These are phyloP conservation scores for Mastomys coucha DNA, from an alignment of 2,113 vertebrate genomes.

Conservation along the genomic window DNA sequence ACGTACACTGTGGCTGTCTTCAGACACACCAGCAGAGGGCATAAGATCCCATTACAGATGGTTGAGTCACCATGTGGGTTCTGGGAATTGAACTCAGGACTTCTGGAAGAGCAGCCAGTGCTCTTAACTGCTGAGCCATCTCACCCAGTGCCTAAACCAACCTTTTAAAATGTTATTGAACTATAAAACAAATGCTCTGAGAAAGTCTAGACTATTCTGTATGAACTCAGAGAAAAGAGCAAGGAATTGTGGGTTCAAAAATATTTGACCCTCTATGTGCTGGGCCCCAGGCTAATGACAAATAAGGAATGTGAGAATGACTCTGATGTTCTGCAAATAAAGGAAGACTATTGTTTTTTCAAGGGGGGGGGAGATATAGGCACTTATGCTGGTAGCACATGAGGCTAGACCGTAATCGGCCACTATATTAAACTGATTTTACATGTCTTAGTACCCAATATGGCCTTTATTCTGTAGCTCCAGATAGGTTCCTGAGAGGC, in stretches of 20 bases:
- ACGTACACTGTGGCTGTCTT: too few relatives aligned
- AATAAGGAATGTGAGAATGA: not conserved
- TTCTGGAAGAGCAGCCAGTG: too few relatives aligned
- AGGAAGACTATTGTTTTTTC: not conserved
- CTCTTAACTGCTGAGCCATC: too few relatives aligned
- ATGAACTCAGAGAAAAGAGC: not conserved
- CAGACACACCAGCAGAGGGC: too few relatives aligned
- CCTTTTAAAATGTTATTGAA: not conserved
- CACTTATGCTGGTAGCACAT: not conserved
- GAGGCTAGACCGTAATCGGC: not conserved
- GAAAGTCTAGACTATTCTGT: constrained; percentile 18
- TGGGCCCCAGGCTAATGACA: not conserved
- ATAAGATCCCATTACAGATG: too few relatives aligned
- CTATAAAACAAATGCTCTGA: constrained; percentile 10
- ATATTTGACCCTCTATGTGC: not conserved
- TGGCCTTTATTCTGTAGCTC: not conserved
- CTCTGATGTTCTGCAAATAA: not conserved
- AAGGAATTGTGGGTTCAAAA: not conserved
- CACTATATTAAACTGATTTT: not conserved
- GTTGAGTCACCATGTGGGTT: too few relatives aligned
- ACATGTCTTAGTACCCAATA: not conserved
- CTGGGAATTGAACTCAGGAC: too few relatives aligned
- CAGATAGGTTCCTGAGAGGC: not conserved
- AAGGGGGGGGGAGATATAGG: not conserved
- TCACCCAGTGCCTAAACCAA: not conserved